These are phyloP conservation scores for Melanerpes aurifrons DNA, from an alignment of 2,113 vertebrate genomes.

Conservation along the genomic window DNA sequence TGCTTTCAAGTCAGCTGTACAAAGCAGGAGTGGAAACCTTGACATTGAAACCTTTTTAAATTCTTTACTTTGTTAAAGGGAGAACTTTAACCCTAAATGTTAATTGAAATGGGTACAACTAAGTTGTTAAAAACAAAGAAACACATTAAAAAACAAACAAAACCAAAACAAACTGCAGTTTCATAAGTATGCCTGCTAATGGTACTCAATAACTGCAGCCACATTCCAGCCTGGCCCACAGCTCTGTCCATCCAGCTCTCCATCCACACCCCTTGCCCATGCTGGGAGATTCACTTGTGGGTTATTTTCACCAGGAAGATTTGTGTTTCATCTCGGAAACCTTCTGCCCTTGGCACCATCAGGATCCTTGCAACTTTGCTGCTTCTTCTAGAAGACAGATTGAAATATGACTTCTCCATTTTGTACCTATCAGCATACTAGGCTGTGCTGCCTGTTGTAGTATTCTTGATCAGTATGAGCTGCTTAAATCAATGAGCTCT, in stretches of 20 bases:
- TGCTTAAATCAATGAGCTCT: slow-evolving; percentile 38
- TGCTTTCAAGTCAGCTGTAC: background rate
- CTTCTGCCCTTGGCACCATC: background rate
- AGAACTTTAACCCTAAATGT: background rate
- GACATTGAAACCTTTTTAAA: background rate
- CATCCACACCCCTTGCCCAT: background rate
- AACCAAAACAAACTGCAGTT: background rate
- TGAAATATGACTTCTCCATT: background rate
- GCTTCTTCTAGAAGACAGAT: background rate
- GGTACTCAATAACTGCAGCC: background rate
- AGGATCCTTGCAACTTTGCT: background rate
- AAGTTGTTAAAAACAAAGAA: background rate
- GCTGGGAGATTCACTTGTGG: background rate
- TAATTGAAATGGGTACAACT: background rate
- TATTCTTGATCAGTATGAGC: background rate
- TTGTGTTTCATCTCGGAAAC: background rate
- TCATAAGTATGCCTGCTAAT: background rate
- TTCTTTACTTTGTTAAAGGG: background rate
- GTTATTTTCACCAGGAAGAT: background rate
- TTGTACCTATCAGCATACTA: background rate
- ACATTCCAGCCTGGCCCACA: background rate
- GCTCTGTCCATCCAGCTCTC: background rate
- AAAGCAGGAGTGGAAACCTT: background rate
- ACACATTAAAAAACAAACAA: background rate
- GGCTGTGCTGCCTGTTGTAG: background rate